Conservation (phyloP, 2,113 vertebrate species). For the Myiagra hebetior region DNA sequence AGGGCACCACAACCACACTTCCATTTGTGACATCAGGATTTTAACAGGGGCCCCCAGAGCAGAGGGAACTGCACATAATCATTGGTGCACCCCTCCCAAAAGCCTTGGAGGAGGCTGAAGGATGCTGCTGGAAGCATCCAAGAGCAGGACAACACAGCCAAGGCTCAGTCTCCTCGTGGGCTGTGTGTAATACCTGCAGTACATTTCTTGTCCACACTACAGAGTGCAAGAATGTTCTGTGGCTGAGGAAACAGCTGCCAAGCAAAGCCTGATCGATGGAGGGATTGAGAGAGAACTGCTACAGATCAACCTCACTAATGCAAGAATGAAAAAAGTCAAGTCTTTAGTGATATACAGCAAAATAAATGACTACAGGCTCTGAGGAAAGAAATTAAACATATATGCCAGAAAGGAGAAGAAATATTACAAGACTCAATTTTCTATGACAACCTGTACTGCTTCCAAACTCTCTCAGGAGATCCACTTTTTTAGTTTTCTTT, state of each 20-base stretch:
- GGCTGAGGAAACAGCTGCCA: background rate
- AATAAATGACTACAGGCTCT: background rate
- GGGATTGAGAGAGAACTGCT: background rate
- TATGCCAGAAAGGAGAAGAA: background rate
- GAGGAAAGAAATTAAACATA: background rate
- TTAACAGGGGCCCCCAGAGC: background rate
- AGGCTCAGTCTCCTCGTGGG: background rate
- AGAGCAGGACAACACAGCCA: background rate
- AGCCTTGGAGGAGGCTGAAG: background rate
- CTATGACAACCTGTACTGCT: background rate
- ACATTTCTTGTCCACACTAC: background rate
- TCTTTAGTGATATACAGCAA: background rate
- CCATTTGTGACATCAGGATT: background rate
- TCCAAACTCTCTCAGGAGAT: constrained; percentile 9
- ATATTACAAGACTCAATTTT: constrained; percentile 10
- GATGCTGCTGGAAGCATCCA: background rate
- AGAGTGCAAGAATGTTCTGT: background rate
- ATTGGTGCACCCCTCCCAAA: background rate
- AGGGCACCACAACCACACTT: background rate
- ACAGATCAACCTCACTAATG: background rate
- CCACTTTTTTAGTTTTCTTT: background rate
- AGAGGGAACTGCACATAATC: background rate
- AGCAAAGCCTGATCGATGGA: background rate
- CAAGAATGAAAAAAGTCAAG: background rate
- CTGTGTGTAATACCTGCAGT: background rate